Evolutionary conservation across 2,797 vertebrate genomes (phyloP), one percentile per base, ranked within the genome.

Genomic region (Spea hammondii): DNA sequence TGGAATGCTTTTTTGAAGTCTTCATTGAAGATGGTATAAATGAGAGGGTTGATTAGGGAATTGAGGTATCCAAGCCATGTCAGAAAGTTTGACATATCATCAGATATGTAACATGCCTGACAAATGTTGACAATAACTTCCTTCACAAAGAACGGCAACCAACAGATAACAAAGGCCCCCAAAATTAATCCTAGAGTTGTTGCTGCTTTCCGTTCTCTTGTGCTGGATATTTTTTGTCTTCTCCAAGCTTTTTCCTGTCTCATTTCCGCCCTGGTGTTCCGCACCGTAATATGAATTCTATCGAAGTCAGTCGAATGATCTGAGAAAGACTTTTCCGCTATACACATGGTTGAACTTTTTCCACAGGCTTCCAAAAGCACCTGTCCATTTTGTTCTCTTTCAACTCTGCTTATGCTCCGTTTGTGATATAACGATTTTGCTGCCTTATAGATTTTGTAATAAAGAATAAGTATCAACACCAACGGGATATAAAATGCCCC

Each of bases 1-100:
- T 98, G 95, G 88, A 99, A 99, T 76, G 98, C 97, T 88, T 96
- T 99, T 87, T 99, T 99, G 87, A 99, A 99, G 88, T 99, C 98
- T 88, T 99, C 96, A 83, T 99, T 99, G 87, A 99, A 99, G 85
- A 98, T 95, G 79, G 97, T 99, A 87, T 99, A 99, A 88, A 99
- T 98, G 73, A 99, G 91, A 32, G 98, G 98, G 84, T 99, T 99
- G 87, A 99, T 96, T 74, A 99, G 94, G 1, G 97, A 99, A 90
- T 99, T 99, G 82, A 99, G 90, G 86, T 99, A 99, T 51, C 97
- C 98, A 86, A 99, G 87, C 98, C 98, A 99, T 0, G 96, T 92
- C 83, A 99, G 92, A 88, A 99, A 97, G 89, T 97, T 96, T 62
- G 93, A 93, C 90, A 96, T 93, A 87, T 95, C 93, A 81, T 91